phyloP scores from a whole-genome alignment of 1,140 invertebrate species.

The Psix sp. region DNA sequence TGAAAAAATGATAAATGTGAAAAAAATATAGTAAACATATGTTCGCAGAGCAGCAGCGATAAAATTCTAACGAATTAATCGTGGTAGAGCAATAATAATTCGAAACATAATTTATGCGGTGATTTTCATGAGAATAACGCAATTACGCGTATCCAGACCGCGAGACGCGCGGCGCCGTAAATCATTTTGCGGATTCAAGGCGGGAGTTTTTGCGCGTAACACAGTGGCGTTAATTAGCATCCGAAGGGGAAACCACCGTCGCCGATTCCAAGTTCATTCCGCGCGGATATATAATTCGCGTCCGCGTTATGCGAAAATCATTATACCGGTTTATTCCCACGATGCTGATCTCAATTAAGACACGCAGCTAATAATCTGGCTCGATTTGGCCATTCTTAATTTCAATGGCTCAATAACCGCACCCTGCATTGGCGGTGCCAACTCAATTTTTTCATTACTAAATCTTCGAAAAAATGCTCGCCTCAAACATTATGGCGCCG shows the following conservation, averaged over 20 bases:
- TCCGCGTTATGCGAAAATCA: constrained; percentile 15
- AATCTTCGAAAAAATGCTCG: no score
- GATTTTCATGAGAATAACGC: constrained; percentile 44
- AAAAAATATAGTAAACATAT: background rate
- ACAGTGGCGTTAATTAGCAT: constrained; percentile 51
- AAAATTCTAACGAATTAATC: constrained; percentile 23
- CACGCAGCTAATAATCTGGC: no score
- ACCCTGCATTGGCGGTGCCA: no score
- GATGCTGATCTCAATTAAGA: constrained; percentile 32
- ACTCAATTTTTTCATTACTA: no score
- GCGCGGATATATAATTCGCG: constrained; percentile 18
- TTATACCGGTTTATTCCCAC: constrained; percentile 32
- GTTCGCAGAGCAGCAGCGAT: background rate
- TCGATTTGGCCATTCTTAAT: background rate
- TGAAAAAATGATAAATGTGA: no score
- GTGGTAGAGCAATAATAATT: constrained; percentile 21
- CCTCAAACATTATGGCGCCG: no score
- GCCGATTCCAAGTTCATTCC: constrained; percentile 31
- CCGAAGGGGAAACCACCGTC: constrained; percentile 20
- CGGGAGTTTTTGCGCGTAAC: constrained; percentile 42
- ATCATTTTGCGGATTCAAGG: constrained; percentile 44
- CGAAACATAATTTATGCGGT: constrained; percentile 25
- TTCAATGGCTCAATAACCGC: background rate
- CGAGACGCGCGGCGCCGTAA: constrained; percentile 40
- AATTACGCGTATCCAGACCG: constrained; percentile 43